phyloP scores from a whole-genome alignment of 2,113 vertebrate genomes.

The Cryptomyrus ogoouensis region DNA sequence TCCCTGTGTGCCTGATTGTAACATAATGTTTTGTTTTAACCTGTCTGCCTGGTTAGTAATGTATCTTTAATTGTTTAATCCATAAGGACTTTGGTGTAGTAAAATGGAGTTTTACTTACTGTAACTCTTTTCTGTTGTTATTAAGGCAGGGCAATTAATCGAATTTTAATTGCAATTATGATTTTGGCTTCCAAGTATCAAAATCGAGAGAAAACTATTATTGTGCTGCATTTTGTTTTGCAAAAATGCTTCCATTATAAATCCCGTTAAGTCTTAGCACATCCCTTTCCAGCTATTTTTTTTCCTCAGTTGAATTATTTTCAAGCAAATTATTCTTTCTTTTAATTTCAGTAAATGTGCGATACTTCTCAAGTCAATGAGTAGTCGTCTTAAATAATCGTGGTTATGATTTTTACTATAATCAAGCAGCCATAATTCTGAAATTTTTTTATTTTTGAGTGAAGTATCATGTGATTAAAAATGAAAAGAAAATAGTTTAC shows the following conservation, averaged over 20 bases:
- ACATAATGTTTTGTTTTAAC: neutral
- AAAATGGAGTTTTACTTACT: neutral
- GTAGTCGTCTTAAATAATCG: neutral
- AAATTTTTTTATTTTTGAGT: neutral
- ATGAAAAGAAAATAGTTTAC: neutral
- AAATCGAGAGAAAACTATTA: neutral
- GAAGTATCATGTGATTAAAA: neutral
- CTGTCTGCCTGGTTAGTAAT: neutral
- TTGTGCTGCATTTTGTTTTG: neutral
- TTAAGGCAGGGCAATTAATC: neutral
- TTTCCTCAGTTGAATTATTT: neutral
- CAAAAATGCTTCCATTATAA: neutral
- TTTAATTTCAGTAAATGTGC: neutral
- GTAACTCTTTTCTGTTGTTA: neutral
- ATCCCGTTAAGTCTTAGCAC: neutral
- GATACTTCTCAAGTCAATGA: neutral
- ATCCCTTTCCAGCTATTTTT: neutral
- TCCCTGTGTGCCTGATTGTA: neutral
- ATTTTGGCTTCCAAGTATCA: neutral
- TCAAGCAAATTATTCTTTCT: neutral
- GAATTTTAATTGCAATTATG: neutral
- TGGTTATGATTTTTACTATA: neutral
- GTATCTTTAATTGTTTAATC: neutral
- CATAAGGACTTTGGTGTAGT: neutral
- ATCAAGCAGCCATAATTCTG: neutral